Percentiles rank a stretch among this genome's conserved stretches.
Conservation (phyloP, 2,888 invertebrate species). For the Coelinius sp. region DNA sequence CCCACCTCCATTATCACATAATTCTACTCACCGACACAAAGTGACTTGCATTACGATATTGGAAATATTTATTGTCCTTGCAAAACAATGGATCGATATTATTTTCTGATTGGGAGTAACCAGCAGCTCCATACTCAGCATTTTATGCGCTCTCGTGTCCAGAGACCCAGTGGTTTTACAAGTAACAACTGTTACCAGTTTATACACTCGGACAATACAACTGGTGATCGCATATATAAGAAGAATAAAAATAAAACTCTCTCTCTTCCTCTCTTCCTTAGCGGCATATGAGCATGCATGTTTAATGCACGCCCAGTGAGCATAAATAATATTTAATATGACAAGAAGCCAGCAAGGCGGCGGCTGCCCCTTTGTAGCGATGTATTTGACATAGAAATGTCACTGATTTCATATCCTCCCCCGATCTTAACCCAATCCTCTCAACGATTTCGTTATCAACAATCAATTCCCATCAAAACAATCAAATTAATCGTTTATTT, state of each 20-base stretch:
- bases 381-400: constrained; percentile 71
- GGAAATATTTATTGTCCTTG: constrained; percentile 67
- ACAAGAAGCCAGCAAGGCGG: constrained; percentile 54
- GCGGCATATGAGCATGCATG: constrained; percentile 47
- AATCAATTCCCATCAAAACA: not conserved
- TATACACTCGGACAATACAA: constrained; percentile 24
- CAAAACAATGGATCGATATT: constrained; percentile 71
- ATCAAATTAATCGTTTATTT: not conserved
- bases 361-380: constrained; percentile 63
- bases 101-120: constrained; percentile 66
- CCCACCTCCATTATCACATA: not conserved
- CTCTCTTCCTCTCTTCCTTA: not conserved
- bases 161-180: constrained; percentile 18
- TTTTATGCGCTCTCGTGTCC: constrained; percentile 29
- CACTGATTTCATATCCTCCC: constrained; percentile 61
- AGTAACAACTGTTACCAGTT: constrained; percentile 1
- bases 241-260: not conserved
- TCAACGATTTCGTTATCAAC: not conserved
- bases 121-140: constrained; percentile 1
- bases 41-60: constrained; percentile 53
- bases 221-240: constrained; percentile 8
- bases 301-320: constrained; percentile 53
- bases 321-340: constrained; percentile 71
- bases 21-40: constrained; percentile 2
- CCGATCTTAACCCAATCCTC: not conserved